A percentile compares a stretch with the other conserved stretches of the same genome.
These are phyloP conservation scores for Magallana ariakensis DNA, from an alignment of 1,140 invertebrate species.

Conservation along the genomic window DNA sequence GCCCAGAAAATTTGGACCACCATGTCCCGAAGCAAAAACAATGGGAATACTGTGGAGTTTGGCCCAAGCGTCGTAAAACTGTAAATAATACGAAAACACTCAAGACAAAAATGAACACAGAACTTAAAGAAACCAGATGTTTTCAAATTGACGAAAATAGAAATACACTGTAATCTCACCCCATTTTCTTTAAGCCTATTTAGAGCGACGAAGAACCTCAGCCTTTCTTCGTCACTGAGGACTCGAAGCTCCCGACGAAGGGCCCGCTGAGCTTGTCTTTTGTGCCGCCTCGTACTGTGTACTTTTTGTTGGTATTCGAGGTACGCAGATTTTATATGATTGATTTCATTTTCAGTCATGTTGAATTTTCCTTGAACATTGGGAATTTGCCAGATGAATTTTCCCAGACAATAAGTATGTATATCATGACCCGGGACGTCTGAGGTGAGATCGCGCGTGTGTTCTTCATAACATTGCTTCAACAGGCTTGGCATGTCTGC, in stretches of 20 bases:
- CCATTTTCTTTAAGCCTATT: not conserved
- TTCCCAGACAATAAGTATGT: not conserved
- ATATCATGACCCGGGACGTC: not conserved
- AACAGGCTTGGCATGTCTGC: not conserved
- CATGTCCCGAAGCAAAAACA: conserved; percentile 30
- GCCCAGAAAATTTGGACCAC: conserved; percentile 54
- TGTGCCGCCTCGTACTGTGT: not conserved
- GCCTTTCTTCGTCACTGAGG: not conserved
- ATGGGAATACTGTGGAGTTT: not conserved
- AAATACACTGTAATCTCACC: not conserved
- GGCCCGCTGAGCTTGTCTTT: not conserved
- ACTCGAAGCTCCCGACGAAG: not conserved
- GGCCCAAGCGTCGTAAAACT: not conserved
- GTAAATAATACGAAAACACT: not conserved
- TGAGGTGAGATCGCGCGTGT: not conserved
- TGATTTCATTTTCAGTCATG: not conserved
- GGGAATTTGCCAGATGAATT: not conserved
- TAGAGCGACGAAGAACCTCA: not conserved
- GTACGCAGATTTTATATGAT: not conserved
- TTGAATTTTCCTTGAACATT: not conserved
- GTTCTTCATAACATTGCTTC: not conserved
- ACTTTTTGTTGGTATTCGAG: not conserved
- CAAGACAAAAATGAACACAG: not conserved
- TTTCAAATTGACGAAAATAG: not conserved
- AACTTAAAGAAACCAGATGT: no score